These are phyloP conservation scores for Sula dactylatra DNA, from an alignment of 2,113 vertebrate genomes.

Conservation along the genomic window DNA sequence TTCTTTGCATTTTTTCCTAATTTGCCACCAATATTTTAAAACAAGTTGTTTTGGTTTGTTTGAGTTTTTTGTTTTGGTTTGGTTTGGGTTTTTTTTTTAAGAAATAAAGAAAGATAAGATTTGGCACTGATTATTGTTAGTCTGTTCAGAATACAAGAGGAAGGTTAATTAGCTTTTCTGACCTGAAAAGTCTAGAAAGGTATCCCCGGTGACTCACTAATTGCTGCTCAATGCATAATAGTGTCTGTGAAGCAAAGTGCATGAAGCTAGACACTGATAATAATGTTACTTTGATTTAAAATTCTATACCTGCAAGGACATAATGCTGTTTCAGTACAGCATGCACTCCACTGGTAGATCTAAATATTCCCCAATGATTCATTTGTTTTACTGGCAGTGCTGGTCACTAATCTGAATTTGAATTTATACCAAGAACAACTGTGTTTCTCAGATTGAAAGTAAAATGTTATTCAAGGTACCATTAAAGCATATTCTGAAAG, in stretches of 20 bases:
- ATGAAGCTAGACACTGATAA: constrained; percentile 21
- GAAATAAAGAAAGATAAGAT: not conserved
- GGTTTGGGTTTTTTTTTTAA: not conserved
- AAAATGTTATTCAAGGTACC: not conserved
- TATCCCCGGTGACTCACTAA: constrained; percentile 74
- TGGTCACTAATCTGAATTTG: constrained; percentile 46
- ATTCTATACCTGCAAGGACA: constrained; percentile 22
- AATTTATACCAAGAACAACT: constrained; percentile 16
- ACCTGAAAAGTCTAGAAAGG: constrained; percentile 68
- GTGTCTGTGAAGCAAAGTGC: constrained; percentile 57
- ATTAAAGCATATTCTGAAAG: not conserved
- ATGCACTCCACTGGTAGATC: not conserved
- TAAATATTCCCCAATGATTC: constrained; percentile 35
- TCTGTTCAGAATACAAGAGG: constrained; percentile 61
- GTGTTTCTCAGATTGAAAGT: not conserved
- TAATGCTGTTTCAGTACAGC: constrained; percentile 33
- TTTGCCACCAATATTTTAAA: not conserved
- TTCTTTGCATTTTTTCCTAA: not conserved
- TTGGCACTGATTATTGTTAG: constrained; percentile 36
- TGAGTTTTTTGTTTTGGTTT: too few relatives aligned
- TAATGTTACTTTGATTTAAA: constrained; percentile 34
- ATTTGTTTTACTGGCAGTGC: constrained; percentile 54
- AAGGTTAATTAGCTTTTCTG: constrained; percentile 80
- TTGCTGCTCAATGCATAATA: constrained; percentile 69
- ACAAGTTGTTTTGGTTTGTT: not conserved